phyloP scores from a whole-genome alignment of 2,888 invertebrate genomes.

The Drosophila mulleri region DNA sequence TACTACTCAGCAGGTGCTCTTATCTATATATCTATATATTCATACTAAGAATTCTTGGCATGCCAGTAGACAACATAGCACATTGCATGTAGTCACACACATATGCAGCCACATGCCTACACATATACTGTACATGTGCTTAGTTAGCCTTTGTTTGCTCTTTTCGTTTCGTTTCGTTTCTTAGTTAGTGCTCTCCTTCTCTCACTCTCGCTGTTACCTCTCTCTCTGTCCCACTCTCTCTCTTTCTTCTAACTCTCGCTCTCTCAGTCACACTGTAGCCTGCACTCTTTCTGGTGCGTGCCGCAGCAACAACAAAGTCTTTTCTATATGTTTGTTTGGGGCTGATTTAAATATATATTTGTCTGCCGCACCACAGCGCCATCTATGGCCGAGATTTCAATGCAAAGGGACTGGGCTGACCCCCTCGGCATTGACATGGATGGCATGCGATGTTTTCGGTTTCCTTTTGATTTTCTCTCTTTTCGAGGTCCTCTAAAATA shows the following conservation, averaged over 20 bases:
- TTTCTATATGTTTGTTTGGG: conserved; percentile 50
- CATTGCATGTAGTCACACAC: conserved; percentile 18
- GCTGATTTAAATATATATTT: conserved; percentile 73
- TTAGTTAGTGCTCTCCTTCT: conserved; percentile 2
- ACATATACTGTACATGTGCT: conserved; percentile 48
- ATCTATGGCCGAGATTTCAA: conserved; percentile 80
- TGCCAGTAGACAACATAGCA: conserved; percentile 7
- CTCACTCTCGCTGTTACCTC: conserved; percentile 15
- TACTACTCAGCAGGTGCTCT: conserved; percentile 31
- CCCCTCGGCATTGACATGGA: conserved; percentile 42
- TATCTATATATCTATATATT: background rate
- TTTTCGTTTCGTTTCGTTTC: conserved; percentile 11
- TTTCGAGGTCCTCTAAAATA: conserved; percentile 4
- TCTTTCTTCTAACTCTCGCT: conserved; percentile 14
- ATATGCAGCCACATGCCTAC: conserved; percentile 21
- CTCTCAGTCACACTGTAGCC: background rate
- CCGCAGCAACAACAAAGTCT: conserved; percentile 33
- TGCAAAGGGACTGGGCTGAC: conserved; percentile 42
- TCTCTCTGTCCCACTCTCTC: conserved; percentile 11
- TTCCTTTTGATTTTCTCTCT: conserved; percentile 21
- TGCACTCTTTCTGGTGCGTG: conserved; percentile 14
- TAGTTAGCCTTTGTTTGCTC: conserved; percentile 27
- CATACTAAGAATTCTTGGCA: background rate
- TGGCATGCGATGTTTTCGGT: conserved; percentile 39
- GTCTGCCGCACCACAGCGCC: conserved; percentile 70